These are phyloP conservation scores for Diceros bicornis DNA, from an alignment of 2,797 vertebrate species.

Conservation along the genomic window DNA sequence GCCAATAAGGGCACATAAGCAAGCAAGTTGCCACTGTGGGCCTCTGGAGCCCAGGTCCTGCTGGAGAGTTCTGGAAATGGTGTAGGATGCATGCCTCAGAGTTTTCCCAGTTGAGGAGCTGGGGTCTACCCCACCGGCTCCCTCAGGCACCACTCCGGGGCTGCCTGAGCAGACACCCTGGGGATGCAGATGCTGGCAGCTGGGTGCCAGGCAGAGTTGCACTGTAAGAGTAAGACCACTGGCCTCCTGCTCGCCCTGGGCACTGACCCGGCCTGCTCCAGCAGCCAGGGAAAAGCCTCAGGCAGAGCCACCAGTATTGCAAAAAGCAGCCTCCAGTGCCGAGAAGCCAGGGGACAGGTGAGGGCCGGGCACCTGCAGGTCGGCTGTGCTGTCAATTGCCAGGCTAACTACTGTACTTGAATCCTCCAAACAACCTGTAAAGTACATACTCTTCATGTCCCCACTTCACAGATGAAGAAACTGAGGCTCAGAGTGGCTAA, in stretches of 20 bases:
- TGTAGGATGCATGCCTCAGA: not conserved
- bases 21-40: not conserved
- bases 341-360: not conserved
- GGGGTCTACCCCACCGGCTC: not conserved
- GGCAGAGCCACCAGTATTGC: not conserved
- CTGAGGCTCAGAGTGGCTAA: not conserved
- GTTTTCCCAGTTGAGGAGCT: not conserved
- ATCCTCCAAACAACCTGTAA: too few relatives aligned
- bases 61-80: not conserved
- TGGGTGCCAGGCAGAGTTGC: not conserved
- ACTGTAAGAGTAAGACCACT: fast-evolving
- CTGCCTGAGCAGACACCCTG: not conserved
- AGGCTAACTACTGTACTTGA: too few relatives aligned
- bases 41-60: not conserved
- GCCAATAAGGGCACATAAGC: too few relatives aligned
- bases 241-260: not conserved
- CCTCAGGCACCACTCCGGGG: not conserved
- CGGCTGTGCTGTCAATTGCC: not conserved
- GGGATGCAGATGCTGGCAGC: too few relatives aligned
- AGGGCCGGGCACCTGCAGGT: not conserved
- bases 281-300: not conserved
- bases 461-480: not conserved
- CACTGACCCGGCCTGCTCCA: not conserved
- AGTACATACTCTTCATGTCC: not conserved
- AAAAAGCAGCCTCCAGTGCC: not conserved